phyloP scores from a whole-genome alignment of 1,140 invertebrate genomes.

The Trachymyrmex cornetzi region DNA sequence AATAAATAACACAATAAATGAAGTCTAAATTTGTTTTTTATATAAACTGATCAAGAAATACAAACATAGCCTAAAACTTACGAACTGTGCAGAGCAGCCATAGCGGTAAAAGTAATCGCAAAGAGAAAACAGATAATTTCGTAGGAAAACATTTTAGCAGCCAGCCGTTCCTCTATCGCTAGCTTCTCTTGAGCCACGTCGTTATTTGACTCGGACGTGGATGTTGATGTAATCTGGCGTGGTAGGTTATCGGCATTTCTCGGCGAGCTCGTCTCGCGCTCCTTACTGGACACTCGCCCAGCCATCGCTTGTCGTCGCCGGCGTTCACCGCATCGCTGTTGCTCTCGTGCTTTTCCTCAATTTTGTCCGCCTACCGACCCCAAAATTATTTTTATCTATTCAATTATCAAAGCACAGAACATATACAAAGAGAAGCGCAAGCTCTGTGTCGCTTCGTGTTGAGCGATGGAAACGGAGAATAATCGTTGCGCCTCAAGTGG shows the following conservation, averaged over 20 bases:
- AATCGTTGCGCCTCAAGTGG: no score
- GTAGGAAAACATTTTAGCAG: conserved; percentile 85
- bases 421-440: no score
- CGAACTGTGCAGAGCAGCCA: conserved; percentile 86
- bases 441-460: no score
- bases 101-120: conserved; percentile 84
- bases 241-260: conserved; percentile 81
- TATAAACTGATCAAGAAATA: no score
- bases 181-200: conserved; percentile 80
- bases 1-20: no score
- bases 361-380: not conserved
- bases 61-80: conserved; percentile 80
- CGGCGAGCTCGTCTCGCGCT: conserved; percentile 68
- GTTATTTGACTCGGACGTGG: conserved; percentile 77
- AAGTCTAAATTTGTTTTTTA: no score
- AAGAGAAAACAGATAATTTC: conserved; percentile 85
- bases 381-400: not conserved
- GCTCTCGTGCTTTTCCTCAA: conserved; percentile 28
- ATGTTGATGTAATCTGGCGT: conserved; percentile 41
- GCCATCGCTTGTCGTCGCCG: conserved; percentile 55
- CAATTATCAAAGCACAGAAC: not conserved
- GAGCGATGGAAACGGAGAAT: no score
- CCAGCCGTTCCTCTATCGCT: conserved; percentile 76
- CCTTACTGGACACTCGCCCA: conserved; percentile 77
- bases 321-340: conserved; percentile 11